Percentiles rank a stretch among this genome's conserved stretches.
These are phyloP conservation scores for Rhegmatorhina hoffmannsi DNA, from an alignment of 2,113 vertebrate genomes.

Conservation along the genomic window DNA sequence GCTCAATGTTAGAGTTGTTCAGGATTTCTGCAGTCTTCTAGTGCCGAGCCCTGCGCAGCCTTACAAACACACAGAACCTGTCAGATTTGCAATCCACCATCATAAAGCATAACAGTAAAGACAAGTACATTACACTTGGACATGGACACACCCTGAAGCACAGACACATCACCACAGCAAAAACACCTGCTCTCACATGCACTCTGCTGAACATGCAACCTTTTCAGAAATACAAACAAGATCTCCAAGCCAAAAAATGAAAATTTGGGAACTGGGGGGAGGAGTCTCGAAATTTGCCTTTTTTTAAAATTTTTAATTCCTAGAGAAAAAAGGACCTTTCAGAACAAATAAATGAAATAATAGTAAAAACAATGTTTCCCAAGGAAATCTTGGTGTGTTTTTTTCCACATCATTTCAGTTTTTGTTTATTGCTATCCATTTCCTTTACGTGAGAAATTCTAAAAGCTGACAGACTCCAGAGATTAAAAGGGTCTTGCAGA, in stretches of 20 bases:
- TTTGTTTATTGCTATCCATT: not conserved
- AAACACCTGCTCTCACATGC: not conserved
- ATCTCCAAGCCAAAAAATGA: not conserved
- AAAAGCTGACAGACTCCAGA: not conserved
- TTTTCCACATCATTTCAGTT: not conserved
- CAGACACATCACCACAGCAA: not conserved
- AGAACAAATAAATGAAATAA: not conserved
- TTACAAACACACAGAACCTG: not conserved
- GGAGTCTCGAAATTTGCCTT: not conserved
- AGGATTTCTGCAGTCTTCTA: not conserved
- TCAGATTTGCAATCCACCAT: slow-evolving; percentile 2
- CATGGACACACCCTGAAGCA: not conserved
- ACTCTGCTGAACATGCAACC: not conserved
- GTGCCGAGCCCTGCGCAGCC: not conserved
- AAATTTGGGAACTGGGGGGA: not conserved
- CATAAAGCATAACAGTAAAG: not conserved
- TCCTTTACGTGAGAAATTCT: not conserved
- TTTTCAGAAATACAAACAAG: slow-evolving; percentile 11
- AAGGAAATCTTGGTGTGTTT: not conserved
- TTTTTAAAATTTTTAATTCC: not conserved
- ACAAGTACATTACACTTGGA: slow-evolving; percentile 25
- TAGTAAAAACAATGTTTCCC: not conserved
- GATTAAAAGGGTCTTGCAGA: not conserved
- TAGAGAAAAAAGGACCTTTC: not conserved
- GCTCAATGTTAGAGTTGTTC: not conserved